A percentile compares a stretch with the other conserved stretches of the same genome.
Conservation (phyloP, 2,888 invertebrate genomes). For the Baccha elongata region DNA sequence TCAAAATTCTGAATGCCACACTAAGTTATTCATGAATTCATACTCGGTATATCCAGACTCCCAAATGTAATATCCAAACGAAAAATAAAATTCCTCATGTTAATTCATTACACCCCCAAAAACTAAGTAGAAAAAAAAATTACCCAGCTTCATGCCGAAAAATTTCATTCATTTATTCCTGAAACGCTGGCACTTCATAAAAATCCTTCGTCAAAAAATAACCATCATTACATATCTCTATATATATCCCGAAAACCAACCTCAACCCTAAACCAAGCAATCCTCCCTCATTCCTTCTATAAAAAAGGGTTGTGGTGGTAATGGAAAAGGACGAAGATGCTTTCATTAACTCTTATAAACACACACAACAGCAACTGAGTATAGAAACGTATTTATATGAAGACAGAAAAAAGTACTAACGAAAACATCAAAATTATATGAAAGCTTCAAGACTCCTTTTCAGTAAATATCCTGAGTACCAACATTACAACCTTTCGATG, state of each 20-base stretch:
- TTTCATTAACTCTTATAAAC: slow-evolving; percentile 56
- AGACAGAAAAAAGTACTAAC: not conserved
- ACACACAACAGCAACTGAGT: not conserved
- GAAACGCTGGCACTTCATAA: slow-evolving; percentile 51
- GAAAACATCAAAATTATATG: slow-evolving; percentile 5
- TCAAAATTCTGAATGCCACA: slow-evolving; percentile 48
- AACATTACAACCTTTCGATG: slow-evolving; percentile 35
- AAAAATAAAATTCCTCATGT: slow-evolving; percentile 58
- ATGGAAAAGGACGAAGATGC: slow-evolving; percentile 25
- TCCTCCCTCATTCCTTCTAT: not conserved
- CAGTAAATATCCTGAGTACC: slow-evolving; percentile 5
- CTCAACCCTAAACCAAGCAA: not conserved
- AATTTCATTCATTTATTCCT: slow-evolving; percentile 69
- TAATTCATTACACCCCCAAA: slow-evolving; percentile 60
- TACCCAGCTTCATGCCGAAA: slow-evolving; percentile 43
- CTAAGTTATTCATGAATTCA: slow-evolving; percentile 69
- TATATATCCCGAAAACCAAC: too few species aligned
- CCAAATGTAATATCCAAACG: slow-evolving; percentile 58
- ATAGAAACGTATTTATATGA: slow-evolving; percentile 2
- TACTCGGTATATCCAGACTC: slow-evolving; percentile 54
- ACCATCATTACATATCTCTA: not conserved
- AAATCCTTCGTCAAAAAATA: slow-evolving; percentile 45
- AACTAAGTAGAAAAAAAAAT: slow-evolving; percentile 16
- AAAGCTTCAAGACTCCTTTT: slow-evolving; percentile 27
- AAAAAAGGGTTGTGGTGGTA: slow-evolving; percentile 46